Conservation (phyloP, 1,140 invertebrate genomes). For the Pogonognathellus flavescens region DNA sequence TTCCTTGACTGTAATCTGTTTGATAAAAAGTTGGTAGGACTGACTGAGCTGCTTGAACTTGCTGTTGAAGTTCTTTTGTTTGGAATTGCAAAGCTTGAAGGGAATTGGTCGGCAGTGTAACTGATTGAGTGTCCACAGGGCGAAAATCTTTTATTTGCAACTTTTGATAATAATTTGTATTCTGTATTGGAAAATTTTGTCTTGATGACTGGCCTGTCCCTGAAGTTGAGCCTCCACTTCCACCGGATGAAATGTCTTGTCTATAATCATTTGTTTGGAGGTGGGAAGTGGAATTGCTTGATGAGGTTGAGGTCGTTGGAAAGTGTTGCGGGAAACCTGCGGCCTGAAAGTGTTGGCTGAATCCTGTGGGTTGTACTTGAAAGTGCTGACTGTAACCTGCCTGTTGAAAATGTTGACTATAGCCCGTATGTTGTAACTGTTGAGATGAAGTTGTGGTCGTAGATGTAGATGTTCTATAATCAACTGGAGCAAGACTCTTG, state of each 20-base stretch:
- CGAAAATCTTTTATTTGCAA: slow-evolving; percentile 14
- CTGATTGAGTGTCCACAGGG: slow-evolving; percentile 7
- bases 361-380: slow-evolving; percentile 11
- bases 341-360: slow-evolving; percentile 19
- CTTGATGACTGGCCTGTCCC: neutral
- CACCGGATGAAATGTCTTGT: neutral
- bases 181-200: slow-evolving; percentile 32
- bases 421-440: neutral
- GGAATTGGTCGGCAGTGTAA: slow-evolving; percentile 12
- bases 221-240: neutral
- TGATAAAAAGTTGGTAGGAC: slow-evolving; percentile 16
- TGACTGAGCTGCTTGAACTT: slow-evolving; percentile 7
- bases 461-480: neutral
- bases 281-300: neutral
- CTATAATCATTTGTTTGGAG: slow-evolving; percentile 1
- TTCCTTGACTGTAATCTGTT: slow-evolving; percentile 11
- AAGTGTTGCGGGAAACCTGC: slow-evolving; percentile 16
- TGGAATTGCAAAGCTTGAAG: slow-evolving; percentile 19
- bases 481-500: slow-evolving; percentile 6
- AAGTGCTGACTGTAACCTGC: slow-evolving; percentile 18
- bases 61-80: slow-evolving; percentile 32
- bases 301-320: neutral
- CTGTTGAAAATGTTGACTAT: slow-evolving; percentile 20
- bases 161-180: slow-evolving; percentile 31
- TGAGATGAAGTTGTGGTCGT: neutral